Evolutionary conservation across 2,888 invertebrate genomes (phyloP).

Genomic region (Sericinus montela): DNA sequence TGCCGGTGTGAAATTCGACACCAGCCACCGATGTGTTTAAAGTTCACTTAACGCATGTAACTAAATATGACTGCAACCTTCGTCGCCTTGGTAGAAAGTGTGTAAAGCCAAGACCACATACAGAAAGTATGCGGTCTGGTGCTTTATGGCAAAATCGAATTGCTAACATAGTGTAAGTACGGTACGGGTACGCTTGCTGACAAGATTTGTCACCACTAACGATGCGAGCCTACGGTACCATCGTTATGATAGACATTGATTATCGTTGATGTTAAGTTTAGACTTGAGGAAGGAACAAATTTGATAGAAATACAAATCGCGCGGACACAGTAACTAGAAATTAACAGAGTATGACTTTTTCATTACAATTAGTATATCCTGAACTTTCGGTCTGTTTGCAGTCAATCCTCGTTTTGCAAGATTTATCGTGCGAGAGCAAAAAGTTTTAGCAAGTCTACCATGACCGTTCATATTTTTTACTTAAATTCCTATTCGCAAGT

Average conservation of each 20-base stretch:
- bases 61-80: slow-evolving; percentile 14
- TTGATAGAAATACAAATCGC: too few relatives aligned
- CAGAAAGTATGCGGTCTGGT: too few relatives aligned
- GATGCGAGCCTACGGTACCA: too few relatives aligned
- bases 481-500: slow-evolving; percentile 3
- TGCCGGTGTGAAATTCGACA: slow-evolving; percentile 6
- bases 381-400: too few relatives aligned
- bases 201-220: too few relatives aligned
- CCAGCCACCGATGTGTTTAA: slow-evolving; percentile 14
- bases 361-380: too few relatives aligned
- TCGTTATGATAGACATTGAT: too few relatives aligned
- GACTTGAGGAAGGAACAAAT: too few relatives aligned
- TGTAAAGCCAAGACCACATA: neutral
- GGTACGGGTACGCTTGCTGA: too few relatives aligned
- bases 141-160: neutral
- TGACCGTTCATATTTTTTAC: slow-evolving; percentile 6
- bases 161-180: neutral
- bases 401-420: neutral
- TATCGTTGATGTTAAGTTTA: too few relatives aligned
- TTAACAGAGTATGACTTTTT: too few relatives aligned
- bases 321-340: too few relatives aligned
- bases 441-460: neutral
- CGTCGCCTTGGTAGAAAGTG: slow-evolving; percentile 12
- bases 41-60: slow-evolving; percentile 23
- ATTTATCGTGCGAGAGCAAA: neutral